Evolutionary conservation across 2,888 invertebrate genomes (phyloP), one percentile per base, ranked within the genome.

Genomic region (Endotricha flammealis): DNA sequence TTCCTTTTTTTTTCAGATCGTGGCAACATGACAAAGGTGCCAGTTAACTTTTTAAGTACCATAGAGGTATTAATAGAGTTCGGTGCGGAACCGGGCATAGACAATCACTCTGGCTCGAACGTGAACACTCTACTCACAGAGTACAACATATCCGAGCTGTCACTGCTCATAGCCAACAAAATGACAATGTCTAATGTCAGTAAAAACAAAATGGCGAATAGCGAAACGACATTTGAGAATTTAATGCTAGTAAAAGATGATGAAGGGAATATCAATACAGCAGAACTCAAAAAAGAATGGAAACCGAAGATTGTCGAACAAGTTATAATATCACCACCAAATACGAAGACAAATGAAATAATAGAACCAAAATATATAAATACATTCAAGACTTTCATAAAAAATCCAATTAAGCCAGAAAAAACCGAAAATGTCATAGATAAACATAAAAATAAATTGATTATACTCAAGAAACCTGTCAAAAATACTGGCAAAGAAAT

Each of bases 51-150:
- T 32, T 32, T 59, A 6, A 64, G 71, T 24, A 82, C 87, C 7
- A 74, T 88, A n/a, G 70, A 75, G 32, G 42, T 65, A 0, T 40
- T 89, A 1, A 40, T 88, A 0, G 63, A 75, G n/a, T 41, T 70
- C 23, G 76, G 78, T 3, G 88, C 88, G 0, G 74, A 88, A 14
- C 81, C 87, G 0, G 51, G 57, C 38, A 56, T 79, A n/a, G 64
- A 74, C 2, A 89, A 88, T 40, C 70, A 78, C 32, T 70, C 74
- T 0, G 88, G 87, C 0, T 63, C 65, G 0, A 85, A 67, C 25
- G 79, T 88, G 0, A 81, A 80, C 32, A 62, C 69, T 1, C 58
- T 88, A 0, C 60, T 89, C 0, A 65, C 70, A 4, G 89, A 89
- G 30, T 64, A 75, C 28, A 68, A 60, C 9, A 63, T 67, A 1